Evolutionary conservation across 2,797 vertebrate genomes (phyloP).

Genomic region (Falco columbarius): DNA sequence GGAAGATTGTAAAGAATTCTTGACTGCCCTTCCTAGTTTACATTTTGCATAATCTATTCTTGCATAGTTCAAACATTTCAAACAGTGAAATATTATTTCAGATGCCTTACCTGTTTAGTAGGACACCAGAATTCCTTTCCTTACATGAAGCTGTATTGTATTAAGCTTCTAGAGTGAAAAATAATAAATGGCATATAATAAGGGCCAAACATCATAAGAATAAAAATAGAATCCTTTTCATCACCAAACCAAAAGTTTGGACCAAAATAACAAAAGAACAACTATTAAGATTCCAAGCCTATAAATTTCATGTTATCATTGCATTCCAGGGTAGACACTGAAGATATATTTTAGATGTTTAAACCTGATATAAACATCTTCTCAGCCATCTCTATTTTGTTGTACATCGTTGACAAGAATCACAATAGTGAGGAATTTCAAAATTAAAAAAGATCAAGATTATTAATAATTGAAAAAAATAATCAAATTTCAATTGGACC

Average conservation of each 20-base stretch:
- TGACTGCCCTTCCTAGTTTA: neutral
- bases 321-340: neutral
- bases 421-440: neutral
- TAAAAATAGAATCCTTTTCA: neutral
- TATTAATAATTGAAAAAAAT: neutral
- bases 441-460: neutral
- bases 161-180: neutral
- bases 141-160: neutral
- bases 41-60: neutral
- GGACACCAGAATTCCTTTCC: neutral
- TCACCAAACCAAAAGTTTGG: neutral
- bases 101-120: neutral
- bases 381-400: neutral
- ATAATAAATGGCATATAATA: neutral
- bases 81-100: neutral
- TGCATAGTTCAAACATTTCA: neutral
- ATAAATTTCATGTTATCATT: neutral
- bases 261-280: neutral
- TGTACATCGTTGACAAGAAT: neutral
- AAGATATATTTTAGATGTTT: neutral
- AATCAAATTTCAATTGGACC: neutral
- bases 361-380: neutral
- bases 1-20: neutral
- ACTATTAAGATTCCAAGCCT: neutral
- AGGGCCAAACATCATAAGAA: neutral